These are phyloP conservation scores for Microtus obscurus DNA, from an alignment of 2,797 vertebrate species.

Conservation along the genomic window DNA sequence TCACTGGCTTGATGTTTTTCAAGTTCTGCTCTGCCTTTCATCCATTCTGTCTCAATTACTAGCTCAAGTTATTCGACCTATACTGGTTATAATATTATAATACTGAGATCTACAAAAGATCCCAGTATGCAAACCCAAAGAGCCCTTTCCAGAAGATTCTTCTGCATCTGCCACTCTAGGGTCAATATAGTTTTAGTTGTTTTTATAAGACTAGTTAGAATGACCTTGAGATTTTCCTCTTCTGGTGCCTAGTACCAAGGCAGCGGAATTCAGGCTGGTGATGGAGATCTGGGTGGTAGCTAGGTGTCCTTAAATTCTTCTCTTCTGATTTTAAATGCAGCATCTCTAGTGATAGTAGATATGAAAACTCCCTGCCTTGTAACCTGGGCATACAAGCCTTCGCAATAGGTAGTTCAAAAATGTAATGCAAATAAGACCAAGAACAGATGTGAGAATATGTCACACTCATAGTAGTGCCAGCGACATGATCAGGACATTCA, in stretches of 20 bases:
- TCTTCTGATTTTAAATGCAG: constrained; percentile 30
- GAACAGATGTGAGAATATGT: constrained; percentile 46
- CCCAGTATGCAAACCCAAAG: not conserved
- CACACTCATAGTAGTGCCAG: not conserved
- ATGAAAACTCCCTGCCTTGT: not conserved
- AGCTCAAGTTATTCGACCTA: constrained; percentile 46
- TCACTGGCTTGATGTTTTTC: not conserved
- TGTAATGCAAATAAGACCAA: constrained; percentile 57
- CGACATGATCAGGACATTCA: not conserved
- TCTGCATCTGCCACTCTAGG: not conserved
- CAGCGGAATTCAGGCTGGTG: not conserved
- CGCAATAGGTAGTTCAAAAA: constrained; percentile 10
- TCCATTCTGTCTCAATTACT: not conserved
- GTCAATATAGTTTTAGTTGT: not conserved
- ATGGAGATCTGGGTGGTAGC: not conserved
- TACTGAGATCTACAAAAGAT: constrained; percentile 34
- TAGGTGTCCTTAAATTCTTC: not conserved
- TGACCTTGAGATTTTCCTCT: not conserved
- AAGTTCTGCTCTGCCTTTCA: not conserved
- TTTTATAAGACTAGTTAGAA: not conserved
- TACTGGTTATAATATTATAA: constrained; percentile 15
- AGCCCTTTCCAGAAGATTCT: not conserved
- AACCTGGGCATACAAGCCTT: not conserved
- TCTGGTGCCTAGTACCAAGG: not conserved
- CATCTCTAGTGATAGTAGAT: not conserved